Evolutionary conservation across 2,113 vertebrate species (phyloP).

Genomic region (Thryonomys swinderianus): DNA sequence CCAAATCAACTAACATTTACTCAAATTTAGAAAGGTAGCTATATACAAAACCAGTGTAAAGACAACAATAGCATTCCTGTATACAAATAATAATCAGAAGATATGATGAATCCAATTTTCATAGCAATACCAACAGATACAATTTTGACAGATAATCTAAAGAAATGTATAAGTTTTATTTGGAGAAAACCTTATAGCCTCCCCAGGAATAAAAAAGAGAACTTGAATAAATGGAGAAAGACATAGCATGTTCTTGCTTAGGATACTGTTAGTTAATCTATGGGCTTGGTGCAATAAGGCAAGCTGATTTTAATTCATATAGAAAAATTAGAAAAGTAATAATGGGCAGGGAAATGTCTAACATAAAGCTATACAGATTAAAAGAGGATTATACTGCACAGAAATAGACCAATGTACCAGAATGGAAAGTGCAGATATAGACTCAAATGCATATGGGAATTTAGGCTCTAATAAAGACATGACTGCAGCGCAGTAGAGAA

Average conservation of each 20-base stretch:
- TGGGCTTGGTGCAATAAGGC: neutral
- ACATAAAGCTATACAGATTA: neutral
- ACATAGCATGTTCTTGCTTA: neutral
- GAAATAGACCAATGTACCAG: neutral
- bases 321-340: neutral
- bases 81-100: neutral
- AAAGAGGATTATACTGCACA: neutral
- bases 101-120: neutral
- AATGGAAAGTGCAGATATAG: neutral
- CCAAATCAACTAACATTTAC: neutral
- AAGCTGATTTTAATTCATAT: neutral
- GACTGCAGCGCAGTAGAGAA: neutral
- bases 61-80: neutral
- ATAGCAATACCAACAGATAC: neutral
- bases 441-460: neutral
- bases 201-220: neutral
- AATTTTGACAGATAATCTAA: neutral
- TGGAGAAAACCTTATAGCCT: neutral
- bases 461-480: slow-evolving; percentile 21
- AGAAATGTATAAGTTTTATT: neutral
- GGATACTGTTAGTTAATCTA: neutral
- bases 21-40: neutral
- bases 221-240: neutral
- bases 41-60: neutral
- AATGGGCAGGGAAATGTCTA: neutral